These are phyloP conservation scores for Chalcosyrphus nemorum DNA, from an alignment of 2,888 invertebrate species.

Conservation along the genomic window DNA sequence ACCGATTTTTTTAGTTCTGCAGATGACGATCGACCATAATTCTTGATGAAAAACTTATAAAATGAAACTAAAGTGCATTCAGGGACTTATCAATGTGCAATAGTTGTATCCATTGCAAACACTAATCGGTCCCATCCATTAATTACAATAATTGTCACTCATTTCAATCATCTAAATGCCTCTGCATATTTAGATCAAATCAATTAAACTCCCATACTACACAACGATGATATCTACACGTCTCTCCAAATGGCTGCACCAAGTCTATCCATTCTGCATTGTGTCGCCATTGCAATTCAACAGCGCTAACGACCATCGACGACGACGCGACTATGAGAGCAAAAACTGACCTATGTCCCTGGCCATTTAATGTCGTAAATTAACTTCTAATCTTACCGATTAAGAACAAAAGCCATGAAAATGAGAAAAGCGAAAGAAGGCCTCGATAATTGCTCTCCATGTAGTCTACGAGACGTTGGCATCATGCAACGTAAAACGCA, in stretches of 20 bases:
- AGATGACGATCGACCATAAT: too few relatives aligned
- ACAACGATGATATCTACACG: neutral
- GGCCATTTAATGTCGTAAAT: conserved; percentile 57
- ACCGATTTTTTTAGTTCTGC: too few relatives aligned
- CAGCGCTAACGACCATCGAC: too few relatives aligned
- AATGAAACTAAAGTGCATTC: too few relatives aligned
- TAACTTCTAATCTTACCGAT: conserved; percentile 68
- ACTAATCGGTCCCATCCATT: neutral
- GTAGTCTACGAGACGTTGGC: conserved; percentile 37
- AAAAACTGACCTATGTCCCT: conserved; percentile 70
- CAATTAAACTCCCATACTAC: conserved; percentile 42
- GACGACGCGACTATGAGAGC: conserved; percentile 31
- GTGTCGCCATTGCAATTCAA: conserved; percentile 37
- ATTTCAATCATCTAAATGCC: conserved; percentile 26
- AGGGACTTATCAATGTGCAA: too few relatives aligned
- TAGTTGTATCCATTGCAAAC: too few relatives aligned
- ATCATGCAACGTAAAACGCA: neutral
- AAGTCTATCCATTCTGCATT: conserved; percentile 22
- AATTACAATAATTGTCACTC: conserved; percentile 38
- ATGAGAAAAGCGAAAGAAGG: conserved; percentile 32
- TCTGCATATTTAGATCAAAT: conserved; percentile 54
- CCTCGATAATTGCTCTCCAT: conserved; percentile 53
- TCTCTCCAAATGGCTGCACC: conserved; percentile 23
- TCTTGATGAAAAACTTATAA: too few relatives aligned
- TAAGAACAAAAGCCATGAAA: conserved; percentile 63